Conservation (phyloP, 2,113 vertebrate species). For the Gasterosteus nipponicus region DNA sequence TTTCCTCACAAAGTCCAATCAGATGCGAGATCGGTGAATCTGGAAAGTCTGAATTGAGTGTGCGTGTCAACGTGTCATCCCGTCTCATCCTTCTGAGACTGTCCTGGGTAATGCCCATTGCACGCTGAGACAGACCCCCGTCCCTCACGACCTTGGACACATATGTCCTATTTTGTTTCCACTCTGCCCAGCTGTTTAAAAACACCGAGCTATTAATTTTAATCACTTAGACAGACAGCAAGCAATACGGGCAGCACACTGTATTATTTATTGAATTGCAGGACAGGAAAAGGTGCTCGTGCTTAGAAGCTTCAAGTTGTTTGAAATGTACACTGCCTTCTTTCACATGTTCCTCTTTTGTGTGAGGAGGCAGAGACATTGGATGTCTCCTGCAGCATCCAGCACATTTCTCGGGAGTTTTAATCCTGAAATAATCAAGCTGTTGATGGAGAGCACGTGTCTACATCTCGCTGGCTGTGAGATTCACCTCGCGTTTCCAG, state of each 20-base stretch:
- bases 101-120: constrained; percentile 39
- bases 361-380: background rate
- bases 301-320: background rate
- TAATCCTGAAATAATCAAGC: background rate
- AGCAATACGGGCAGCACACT: background rate
- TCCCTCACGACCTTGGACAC: constrained; percentile 49
- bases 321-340: background rate
- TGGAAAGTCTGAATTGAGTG: constrained; percentile 24
- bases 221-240: constrained; percentile 13
- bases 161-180: constrained; percentile 44
- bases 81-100: background rate
- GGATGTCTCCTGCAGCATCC: background rate
- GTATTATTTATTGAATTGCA: constrained; percentile 17
- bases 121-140: constrained; percentile 21
- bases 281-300: background rate
- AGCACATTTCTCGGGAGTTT: background rate
- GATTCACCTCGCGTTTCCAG: background rate
- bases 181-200: constrained; percentile 35
- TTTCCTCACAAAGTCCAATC: constrained; percentile 24
- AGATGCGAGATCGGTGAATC: constrained; percentile 33
- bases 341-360: too few relatives aligned
- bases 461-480: background rate
- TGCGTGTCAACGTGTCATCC: constrained; percentile 9
- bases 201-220: background rate
- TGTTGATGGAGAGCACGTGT: background rate